Evolutionary conservation across 2,797 vertebrate genomes (phyloP).

Genomic region (Ambastaia sidthimunki): DNA sequence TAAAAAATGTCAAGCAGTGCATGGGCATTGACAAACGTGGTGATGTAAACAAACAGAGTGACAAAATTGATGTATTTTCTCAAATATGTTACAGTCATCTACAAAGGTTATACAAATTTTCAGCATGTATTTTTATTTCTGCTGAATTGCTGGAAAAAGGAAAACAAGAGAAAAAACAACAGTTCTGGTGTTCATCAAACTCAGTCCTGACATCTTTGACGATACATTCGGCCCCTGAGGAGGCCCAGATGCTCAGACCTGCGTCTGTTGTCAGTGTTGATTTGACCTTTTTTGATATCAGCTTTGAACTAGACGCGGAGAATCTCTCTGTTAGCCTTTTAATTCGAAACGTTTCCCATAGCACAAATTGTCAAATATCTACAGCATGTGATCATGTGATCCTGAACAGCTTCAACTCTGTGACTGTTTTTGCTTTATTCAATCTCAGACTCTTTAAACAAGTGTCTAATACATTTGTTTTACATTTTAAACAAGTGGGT

Average conservation of each 20-base stretch:
- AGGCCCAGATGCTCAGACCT: conserved; percentile 41
- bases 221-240: conserved; percentile 53
- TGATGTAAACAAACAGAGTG: not conserved
- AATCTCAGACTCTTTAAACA: conserved; percentile 36
- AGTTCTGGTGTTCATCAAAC: conserved; percentile 50
- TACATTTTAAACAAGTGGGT: conserved; percentile 29
- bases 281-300: not conserved
- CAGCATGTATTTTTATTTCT: conserved; percentile 22
- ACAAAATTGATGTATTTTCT: not conserved
- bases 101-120: conserved; percentile 29
- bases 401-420: not conserved
- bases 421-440: conserved; percentile 22
- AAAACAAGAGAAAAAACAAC: conserved; percentile 36
- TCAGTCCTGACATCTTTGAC: conserved; percentile 37
- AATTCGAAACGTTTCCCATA: not conserved
- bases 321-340: conserved; percentile 1
- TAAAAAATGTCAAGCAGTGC: not conserved
- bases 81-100: not conserved
- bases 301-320: conserved; percentile 24
- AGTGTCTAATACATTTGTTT: conserved; percentile 32
- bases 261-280: conserved; percentile 26
- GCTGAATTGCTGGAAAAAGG: conserved; percentile 29
- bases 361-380: not conserved
- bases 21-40: not conserved
- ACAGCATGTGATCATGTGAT: not conserved